Base-by-base conservation (phyloP, 2,797 vertebrate genomes). In the Sylvilagus floridanus region DNA sequence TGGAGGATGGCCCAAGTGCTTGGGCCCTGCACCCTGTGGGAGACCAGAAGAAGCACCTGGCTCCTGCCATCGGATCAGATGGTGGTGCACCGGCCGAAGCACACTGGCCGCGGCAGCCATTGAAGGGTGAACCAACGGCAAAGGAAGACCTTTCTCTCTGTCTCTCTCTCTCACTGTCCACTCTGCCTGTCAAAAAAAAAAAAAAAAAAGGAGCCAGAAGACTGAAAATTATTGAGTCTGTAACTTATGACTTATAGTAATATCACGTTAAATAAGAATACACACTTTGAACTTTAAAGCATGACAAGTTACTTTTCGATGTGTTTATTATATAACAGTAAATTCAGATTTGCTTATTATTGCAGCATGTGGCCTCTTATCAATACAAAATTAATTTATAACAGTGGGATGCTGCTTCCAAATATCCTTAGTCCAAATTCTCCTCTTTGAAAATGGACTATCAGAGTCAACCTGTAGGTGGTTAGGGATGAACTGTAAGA, bases 361-460 rank as follows among this genome's bases (percentile, higher is more conserved):
- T 35, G n/a, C 24, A 68, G 19, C 28, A 78, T 65, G 19, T 37
- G 37, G 6, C 16, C 10, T 28, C 19, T 13, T 32, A 14, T 13
- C 68, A 47, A 93, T 24, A 66, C 9, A 57, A 73, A 82, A 54
- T 2, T 47, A 54, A 14, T 63, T 87, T 68, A 35, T 24, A 2
- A 13, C 63, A 84, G 24, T n/a, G 2, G 6, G 10, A 5, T 52
- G 8, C 7, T 68, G 86, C 22, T 73, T 32, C 3, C 37, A 11
- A 47, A 32, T 62, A 88, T 84, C 75, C 9, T 37, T 37, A 32
- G 24, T 57, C 5, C 17, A 60, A 2, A 24, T 26, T 11, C 8
- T 92, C 12, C 16, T 71, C 32, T 84, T 84, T 79, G 66, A 95
- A 89, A 93, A 71, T 16, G 63, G 8, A 21, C 9, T 76, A 47